phyloP scores from a whole-genome alignment of 2,797 vertebrate species.

The Phoeniculus purpureus region DNA sequence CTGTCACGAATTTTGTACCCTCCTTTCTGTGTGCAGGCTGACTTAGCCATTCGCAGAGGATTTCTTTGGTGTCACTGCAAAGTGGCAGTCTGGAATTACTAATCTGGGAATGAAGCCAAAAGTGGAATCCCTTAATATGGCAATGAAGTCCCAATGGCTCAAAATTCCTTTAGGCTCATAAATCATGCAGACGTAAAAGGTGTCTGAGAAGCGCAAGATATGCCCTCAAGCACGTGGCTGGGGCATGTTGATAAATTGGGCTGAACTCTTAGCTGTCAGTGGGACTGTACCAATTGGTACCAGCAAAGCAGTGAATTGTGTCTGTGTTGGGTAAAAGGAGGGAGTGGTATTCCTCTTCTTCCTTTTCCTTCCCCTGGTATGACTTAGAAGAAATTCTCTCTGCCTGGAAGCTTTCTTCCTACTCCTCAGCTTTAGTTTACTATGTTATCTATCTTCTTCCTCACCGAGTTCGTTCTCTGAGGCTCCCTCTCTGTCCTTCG shows the following conservation, averaged over 20 bases:
- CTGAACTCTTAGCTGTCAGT: background rate
- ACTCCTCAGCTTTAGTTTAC: background rate
- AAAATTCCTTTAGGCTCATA: background rate
- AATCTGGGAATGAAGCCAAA: background rate
- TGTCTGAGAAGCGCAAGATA: background rate
- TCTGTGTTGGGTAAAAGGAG: background rate
- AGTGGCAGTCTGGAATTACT: background rate
- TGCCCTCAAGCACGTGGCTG: background rate
- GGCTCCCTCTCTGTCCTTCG: background rate
- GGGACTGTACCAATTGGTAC: background rate
- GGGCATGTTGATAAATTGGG: background rate
- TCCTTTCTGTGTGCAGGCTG: background rate
- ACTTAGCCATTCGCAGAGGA: background rate
- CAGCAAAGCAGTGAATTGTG: background rate
- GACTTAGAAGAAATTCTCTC: background rate
- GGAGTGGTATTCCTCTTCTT: background rate
- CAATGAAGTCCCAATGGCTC: background rate
- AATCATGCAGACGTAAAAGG: background rate
- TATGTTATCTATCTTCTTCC: background rate
- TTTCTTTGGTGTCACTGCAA: constrained; percentile 8
- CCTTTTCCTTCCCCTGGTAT: background rate
- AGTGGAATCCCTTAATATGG: background rate
- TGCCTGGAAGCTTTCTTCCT: background rate
- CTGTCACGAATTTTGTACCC: background rate
- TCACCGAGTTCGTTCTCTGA: background rate